A percentile compares a stretch with the other conserved stretches of the same genome.
Conservation (phyloP, 2,113 vertebrate species). For the Peromyscus polionotus region DNA sequence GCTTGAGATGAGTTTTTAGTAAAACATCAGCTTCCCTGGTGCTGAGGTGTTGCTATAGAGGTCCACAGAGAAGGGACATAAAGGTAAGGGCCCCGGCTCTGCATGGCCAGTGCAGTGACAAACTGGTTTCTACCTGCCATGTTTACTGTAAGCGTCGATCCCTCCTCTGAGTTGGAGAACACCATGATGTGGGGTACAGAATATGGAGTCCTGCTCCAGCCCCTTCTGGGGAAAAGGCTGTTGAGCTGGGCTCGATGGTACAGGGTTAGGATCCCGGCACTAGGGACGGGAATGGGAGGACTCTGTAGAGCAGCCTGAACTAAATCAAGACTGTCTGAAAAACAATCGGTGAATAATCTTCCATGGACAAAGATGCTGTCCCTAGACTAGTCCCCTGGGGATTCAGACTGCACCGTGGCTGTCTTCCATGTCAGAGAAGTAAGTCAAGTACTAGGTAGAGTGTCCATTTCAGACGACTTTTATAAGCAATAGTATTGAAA, state of each 20-base stretch:
- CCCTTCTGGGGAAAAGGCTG: neutral
- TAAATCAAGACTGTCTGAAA: neutral
- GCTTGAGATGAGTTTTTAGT: neutral
- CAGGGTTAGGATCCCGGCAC: neutral
- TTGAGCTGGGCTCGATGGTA: neutral
- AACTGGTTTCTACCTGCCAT: neutral
- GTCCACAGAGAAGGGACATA: neutral
- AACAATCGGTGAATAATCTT: neutral
- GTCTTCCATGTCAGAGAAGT: neutral
- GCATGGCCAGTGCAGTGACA: neutral
- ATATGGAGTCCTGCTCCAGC: neutral
- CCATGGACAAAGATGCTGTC: neutral
- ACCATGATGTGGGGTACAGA: neutral
- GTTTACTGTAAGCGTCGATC: neutral
- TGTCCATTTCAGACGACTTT: constrained; percentile 14
- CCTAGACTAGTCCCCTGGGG: neutral
- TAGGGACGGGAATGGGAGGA: neutral
- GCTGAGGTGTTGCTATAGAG: neutral
- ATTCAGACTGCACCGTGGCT: neutral
- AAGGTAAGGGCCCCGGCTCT: neutral
- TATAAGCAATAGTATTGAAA: constrained; percentile 8
- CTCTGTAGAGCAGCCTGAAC: neutral
- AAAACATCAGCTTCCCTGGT: neutral
- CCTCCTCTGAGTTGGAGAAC: neutral
- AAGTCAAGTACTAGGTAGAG: neutral